Evolutionary conservation across 2,888 invertebrate species (phyloP), one percentile per base, ranked within the genome.

Genomic region (Prostheceraeus crozeri): DNA sequence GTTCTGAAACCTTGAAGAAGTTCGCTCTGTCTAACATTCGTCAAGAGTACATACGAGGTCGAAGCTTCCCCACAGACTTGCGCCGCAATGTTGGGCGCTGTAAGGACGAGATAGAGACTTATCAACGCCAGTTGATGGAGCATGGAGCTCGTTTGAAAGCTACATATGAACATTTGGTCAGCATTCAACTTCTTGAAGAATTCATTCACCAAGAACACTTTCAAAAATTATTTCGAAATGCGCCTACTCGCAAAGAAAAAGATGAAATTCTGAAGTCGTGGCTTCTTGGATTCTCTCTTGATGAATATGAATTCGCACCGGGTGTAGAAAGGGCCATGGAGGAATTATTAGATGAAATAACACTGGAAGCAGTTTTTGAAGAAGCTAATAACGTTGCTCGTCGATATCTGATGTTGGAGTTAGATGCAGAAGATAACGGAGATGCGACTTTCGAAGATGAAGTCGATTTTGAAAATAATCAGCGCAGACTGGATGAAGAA

Each of bases 1-100:
- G 83, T 67, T 82, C 80, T 69, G 78, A 80, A 59, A 68, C 72
- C 4, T 68, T 85, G 6, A n/a, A 58, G 36, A 30, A 46, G 19
- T 64, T 31, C 31, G 55, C 19, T 19, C 27, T 66, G 16, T 57
- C 33, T 21, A 28, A 56, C 6, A 6, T 16, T 40, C 45, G 45
- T 10, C 45, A 40, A 16, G 21, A 40, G 6, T 8, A 19, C 6
- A 40, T 6, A 11, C 14, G 21, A 40, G 6, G 21, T 14, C 6
- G n/a, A 10, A 33, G n/a, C n/a, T 33, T 33, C 10, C 33, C 33
- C 33, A 33, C 10, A 33, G 33, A 33, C 10, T 33, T 33, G 33
- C n/a, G n/a, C n/a, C n/a, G n/a, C n/a, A n/a, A n/a, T n/a, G n/a
- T n/a, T n/a, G n/a, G n/a, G n/a, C n/a, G n/a, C n/a, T n/a, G n/a